Base-by-base conservation (phyloP, 2,113 vertebrate species). In the Anhinga anhinga region DNA sequence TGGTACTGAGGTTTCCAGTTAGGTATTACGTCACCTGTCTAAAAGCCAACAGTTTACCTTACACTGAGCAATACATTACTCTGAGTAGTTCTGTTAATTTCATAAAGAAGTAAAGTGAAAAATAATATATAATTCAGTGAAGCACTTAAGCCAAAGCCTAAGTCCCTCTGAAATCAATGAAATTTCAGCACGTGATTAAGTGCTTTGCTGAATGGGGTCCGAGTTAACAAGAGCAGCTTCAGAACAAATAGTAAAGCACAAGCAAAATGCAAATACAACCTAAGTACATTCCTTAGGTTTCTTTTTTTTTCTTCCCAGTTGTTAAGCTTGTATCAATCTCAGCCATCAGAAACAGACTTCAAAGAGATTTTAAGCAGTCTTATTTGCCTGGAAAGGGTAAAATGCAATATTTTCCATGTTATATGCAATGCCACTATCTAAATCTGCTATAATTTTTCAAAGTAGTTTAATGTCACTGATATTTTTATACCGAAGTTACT, bases 311-410 rank as follows among this genome's bases (percentile, higher is more conserved):
- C 63, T 69, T 94, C 70, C 23, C 53, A 44, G 0, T 90, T 94
- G 67, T 73, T 80, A 50, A 77, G 45, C 15, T 80, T 52, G 3
- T 82, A 80, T 72, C 82, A 91, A 66, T 91, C 71, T 80, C 79
- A 94, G 62, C 25, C 45, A 86, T 90, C 88, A 82, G 80, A 67
- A 96, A 77, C 66, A 55, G 78, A 88, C 84, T 91, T 91, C 78
- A 88, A 82, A 90, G 86, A 90, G 44, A 80, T 91, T 87, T 84
- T 82, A 50, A 92, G 52, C 26, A 52, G 32, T 34, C 40, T 81
- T 82, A 92, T 69, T 82, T 90, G 47, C 56, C 76, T 50, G 18
- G 27, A 80, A 95, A 77, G 58, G 27, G 26, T 86, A 62, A 84
- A 90, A 86, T 70, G 49, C 18, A 61, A 0, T 70, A 5, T 91